Evolutionary conservation across 2,888 invertebrate species (phyloP).

Genomic region (Ellobium chinense): DNA sequence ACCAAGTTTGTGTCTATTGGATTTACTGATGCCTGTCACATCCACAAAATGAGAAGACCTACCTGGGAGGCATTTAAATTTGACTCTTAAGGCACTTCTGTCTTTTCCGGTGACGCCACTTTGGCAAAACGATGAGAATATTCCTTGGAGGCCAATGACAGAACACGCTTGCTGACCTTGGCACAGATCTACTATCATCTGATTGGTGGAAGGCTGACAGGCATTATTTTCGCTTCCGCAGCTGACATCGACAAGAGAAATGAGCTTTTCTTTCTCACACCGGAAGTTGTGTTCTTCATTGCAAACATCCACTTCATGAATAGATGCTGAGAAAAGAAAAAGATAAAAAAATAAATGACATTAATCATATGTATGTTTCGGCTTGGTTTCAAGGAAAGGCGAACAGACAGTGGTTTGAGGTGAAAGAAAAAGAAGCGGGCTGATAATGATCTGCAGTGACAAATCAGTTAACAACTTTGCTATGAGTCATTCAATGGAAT

Average conservation of each 20-base stretch:
- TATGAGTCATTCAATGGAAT: too few relatives aligned
- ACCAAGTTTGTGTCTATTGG: too few relatives aligned
- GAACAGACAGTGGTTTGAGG: too few relatives aligned
- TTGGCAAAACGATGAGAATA: background rate
- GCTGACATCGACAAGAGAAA: constrained; percentile 1
- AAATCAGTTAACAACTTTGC: too few relatives aligned
- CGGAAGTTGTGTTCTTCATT: constrained; percentile 16
- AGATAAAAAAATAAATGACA: background rate
- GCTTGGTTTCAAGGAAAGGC: too few relatives aligned
- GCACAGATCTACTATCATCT: constrained; percentile 9
- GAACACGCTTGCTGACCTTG: constrained; percentile 34
- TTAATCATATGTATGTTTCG: background rate
- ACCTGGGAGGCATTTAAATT: constrained; percentile 1
- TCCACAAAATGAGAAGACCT: too few relatives aligned
- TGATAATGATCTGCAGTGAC: too few relatives aligned
- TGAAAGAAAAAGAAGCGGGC: too few relatives aligned
- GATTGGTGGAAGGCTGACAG: background rate
- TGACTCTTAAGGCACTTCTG: background rate
- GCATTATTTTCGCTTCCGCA: background rate
- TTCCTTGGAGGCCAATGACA: background rate
- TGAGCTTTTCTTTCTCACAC: constrained; percentile 6
- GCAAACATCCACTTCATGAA: constrained; percentile 15
- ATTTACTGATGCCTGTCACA: background rate
- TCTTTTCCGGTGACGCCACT: too few relatives aligned
- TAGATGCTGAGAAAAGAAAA: background rate